Base-by-base conservation (phyloP, 2,797 vertebrate genomes). In the Chiroxiphia lanceolata region DNA sequence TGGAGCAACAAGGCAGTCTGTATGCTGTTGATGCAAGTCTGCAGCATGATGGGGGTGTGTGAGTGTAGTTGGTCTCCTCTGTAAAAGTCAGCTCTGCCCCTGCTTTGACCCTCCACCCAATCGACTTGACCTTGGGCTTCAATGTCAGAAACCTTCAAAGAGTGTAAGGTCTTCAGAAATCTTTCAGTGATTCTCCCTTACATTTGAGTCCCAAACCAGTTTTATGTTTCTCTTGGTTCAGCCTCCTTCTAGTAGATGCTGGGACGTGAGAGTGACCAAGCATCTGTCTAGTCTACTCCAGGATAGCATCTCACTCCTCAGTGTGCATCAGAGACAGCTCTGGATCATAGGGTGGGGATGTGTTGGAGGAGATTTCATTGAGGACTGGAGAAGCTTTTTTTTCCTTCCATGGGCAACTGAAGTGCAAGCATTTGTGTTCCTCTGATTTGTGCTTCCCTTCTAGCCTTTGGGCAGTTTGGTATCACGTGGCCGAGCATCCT, bases 1-100 rank as follows among this genome's bases (percentile, higher is more conserved):
- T 77, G 64, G 47, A 42, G 83, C 65, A 54, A 34, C 1, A 19
- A 75, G 60, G 38, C 1, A 0, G 10, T 34, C 0, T 2, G 10
- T 61, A 19, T 1, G 4, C 26, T 2, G 7, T 83, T 47, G 27
- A 40, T 44, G 25, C 1, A 16, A 36, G 72, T 38, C 42, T 94
- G 63, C 29, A 64, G 82, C 3, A 2, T 11, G 50, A 17, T 56
- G 51, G 15, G 21, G 4, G 12, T 26, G 13, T 31, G 59, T 11
- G 15, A 50, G 31, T 26, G 64, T 44, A 50, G 8, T 8, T 78
- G 53, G 27, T 51, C 53, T 48, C 21, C 29, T 79, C 38, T 81
- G 57, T 57, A 22, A 29, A 42, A 65, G n/a, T 20, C 20, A 69
- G n/a, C 34, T 3, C 36, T 63, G 27, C 48, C 48, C 42, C 23